Evolutionary conservation across 2,113 vertebrate species (phyloP).

Genomic region (Carassius auratus): DNA sequence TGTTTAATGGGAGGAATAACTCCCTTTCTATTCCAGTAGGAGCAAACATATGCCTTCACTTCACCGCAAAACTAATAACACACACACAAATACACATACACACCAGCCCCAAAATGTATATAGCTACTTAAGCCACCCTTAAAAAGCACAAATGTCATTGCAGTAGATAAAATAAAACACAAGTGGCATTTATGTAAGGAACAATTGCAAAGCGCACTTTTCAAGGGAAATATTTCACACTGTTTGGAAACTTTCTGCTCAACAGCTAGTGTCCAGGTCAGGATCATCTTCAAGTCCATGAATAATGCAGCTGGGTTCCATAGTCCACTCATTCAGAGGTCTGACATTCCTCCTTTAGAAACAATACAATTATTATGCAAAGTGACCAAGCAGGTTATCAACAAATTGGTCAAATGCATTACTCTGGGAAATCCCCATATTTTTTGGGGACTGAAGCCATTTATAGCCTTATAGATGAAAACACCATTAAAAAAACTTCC

Average conservation of each 20-base stretch:
- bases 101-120: neutral
- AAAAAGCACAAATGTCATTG: constrained; percentile 7
- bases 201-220: constrained; percentile 2
- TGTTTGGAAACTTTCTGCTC: neutral
- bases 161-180: neutral
- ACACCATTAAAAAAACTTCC: too few relatives aligned
- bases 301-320: neutral
- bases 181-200: neutral
- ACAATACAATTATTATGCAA: too few relatives aligned
- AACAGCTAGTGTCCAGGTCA: neutral
- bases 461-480: too few relatives aligned
- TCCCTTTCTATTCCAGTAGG: neutral
- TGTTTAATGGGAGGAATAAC: constrained; percentile 29
- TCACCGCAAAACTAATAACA: neutral
- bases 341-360: too few relatives aligned
- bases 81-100: too few relatives aligned
- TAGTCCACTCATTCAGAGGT: too few relatives aligned
- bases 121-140: neutral
- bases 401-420: too few relatives aligned
- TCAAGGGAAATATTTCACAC: neutral
- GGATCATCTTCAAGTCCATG: neutral
- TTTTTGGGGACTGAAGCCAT: too few relatives aligned
- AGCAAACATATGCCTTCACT: neutral
- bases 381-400: too few relatives aligned
- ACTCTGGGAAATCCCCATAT: too few relatives aligned